phyloP scores from a whole-genome alignment of 2,888 invertebrate genomes.

The Alentia gelatinosa region DNA sequence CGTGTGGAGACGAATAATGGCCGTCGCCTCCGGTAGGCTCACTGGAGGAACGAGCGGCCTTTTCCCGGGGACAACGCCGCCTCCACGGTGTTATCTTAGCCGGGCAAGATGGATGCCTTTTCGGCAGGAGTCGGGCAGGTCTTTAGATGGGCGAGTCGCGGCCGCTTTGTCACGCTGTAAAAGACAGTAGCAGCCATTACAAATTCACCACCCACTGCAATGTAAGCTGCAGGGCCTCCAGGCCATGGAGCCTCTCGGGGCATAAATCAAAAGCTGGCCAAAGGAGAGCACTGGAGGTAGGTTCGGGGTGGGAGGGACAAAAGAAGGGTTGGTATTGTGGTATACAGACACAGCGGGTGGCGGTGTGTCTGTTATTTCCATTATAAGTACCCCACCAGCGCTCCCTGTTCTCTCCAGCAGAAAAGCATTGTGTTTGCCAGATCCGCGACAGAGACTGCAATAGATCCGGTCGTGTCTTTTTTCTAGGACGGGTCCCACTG shows the following conservation, averaged over 20 bases:
- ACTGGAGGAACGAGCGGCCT: neutral
- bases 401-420: neutral
- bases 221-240: neutral
- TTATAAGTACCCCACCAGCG: neutral
- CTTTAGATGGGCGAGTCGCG: neutral
- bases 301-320: no score
- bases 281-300: no score
- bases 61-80: neutral
- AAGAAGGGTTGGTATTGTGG: neutral
- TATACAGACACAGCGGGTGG: neutral
- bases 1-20: neutral
- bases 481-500: no score
- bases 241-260: neutral
- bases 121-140: neutral
- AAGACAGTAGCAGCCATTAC: neutral
- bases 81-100: constrained; percentile 14
- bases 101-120: neutral
- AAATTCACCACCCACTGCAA: constrained; percentile 2
- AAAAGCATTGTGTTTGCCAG: neutral
- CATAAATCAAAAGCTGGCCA: neutral
- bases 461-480: no score
- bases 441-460: no score
- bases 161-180: constrained; percentile 4
- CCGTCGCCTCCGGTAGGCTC: neutral
- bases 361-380: neutral